Conservation (phyloP, 2,113 vertebrate species). For the Platysteira castanea region DNA sequence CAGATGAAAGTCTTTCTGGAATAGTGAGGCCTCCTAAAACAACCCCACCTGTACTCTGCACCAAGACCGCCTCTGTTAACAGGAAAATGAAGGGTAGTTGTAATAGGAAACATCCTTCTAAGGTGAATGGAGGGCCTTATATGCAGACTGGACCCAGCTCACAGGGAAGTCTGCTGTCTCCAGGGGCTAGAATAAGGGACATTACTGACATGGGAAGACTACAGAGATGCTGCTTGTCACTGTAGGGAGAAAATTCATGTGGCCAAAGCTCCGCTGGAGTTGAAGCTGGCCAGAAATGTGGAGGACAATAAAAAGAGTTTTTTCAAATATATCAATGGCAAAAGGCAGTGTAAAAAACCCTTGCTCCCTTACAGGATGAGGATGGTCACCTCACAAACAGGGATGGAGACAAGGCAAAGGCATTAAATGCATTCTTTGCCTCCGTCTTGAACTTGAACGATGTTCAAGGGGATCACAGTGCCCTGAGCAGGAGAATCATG, state of each 20-base stretch:
- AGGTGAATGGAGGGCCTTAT: fast-evolving
- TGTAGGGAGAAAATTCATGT: background rate
- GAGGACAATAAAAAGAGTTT: background rate
- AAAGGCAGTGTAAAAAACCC: background rate
- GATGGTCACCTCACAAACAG: background rate
- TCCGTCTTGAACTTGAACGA: background rate
- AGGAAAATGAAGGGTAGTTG: background rate
- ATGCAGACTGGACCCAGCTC: background rate
- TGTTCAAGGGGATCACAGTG: background rate
- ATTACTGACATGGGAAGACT: background rate
- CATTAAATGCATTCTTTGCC: background rate
- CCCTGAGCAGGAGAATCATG: too few relatives aligned
- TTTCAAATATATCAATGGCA: background rate
- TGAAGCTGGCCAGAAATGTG: background rate
- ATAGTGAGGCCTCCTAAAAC: background rate
- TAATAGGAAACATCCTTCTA: background rate
- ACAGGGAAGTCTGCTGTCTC: background rate
- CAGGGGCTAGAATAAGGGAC: background rate
- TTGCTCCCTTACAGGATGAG: background rate
- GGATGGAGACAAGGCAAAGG: background rate
- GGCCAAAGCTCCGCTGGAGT: background rate
- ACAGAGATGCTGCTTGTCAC: background rate
- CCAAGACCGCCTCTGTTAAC: background rate
- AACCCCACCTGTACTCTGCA: too few relatives aligned
- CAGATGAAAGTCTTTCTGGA: background rate